Base-by-base conservation (phyloP, 2,797 vertebrate genomes). In the Sebastes cheni region DNA sequence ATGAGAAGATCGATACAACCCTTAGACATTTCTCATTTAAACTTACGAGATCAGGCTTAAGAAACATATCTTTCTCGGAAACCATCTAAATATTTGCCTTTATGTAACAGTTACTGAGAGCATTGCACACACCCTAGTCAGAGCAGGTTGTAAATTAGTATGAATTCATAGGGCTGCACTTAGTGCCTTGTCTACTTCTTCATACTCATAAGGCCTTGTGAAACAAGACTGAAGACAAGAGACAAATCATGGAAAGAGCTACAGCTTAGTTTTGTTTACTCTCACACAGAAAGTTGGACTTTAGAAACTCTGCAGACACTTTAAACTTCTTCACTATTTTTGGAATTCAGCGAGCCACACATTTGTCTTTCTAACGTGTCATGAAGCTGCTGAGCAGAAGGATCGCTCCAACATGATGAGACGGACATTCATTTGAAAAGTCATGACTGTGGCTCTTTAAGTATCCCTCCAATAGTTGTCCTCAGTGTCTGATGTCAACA, bases 111-210 rank as follows among this genome's bases (percentile, higher is more conserved):
- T 68, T 46, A 71, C 55, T 54, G 60, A 70, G 46, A 36, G 76
- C 25, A 76, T 80, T 77, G 75, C 73, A 32, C 60, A 74, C 77
- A 64, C 79, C 72, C 86, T 72, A 79, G 59, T 50, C 16, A 50
- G 42, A 83, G 62, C 73, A 30, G 60, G 77, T 36, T 80, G 72
- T 87, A 90, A 86, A 93, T 91, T 60, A 81, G 55, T 52, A 8
- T 2, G 12, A 60, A 74, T 64, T 83, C 74, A 83, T 56, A 81
- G 77, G 85, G 68, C 77, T 79, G 81, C 79, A 78, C 83, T 84
- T 67, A 67, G 54, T 88, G 75, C 70, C 30, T 76, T 72, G 72
- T 82, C 72, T 68, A 27, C 56, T 50, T 78, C 64, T 79, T 72
- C 60, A 81, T 79, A 54, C 72, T 80, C 62, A 68, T 58, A 61